These are phyloP conservation scores for Diplogasteroides magnus DNA, from an alignment of 1,140 invertebrate genomes.

Conservation along the genomic window DNA sequence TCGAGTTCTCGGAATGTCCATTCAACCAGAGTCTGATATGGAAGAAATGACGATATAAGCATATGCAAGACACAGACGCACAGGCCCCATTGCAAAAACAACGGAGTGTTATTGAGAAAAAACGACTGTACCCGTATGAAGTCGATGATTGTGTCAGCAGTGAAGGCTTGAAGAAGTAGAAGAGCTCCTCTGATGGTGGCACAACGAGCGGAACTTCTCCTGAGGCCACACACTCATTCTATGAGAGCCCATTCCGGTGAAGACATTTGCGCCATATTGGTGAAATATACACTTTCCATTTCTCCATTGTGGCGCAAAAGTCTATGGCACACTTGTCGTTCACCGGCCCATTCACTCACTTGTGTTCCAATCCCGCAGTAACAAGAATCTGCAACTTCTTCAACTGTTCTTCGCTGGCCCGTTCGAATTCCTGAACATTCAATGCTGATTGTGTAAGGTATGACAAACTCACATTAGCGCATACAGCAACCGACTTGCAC, in stretches of 20 bases:
- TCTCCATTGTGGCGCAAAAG: too few relatives aligned
- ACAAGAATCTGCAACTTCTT: not conserved
- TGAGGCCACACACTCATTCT: not conserved
- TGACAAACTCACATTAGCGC: too few relatives aligned
- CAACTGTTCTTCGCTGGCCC: not conserved
- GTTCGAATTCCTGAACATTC: too few relatives aligned
- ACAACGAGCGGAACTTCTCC: constrained; percentile 8
- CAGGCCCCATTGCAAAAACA: not conserved
- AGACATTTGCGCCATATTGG: too few relatives aligned
- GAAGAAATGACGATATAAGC: not conserved
- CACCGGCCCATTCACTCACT: too few relatives aligned
- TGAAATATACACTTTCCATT: too few relatives aligned
- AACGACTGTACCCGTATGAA: not conserved
- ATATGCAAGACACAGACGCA: too few relatives aligned
- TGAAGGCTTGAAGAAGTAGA: not conserved
- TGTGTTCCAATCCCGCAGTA: not conserved
- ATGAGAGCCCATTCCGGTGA: too few relatives aligned
- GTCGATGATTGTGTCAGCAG: not conserved
- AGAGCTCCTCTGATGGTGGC: constrained; percentile 17
- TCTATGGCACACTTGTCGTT: too few relatives aligned
- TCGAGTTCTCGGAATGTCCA: constrained; percentile 15
- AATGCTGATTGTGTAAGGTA: too few relatives aligned
- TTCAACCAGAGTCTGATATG: not conserved
- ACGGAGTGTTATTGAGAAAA: not conserved
- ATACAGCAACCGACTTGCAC: too few relatives aligned